These are phyloP conservation scores for Amiota communis DNA, from an alignment of 2,888 invertebrate genomes.

Conservation along the genomic window DNA sequence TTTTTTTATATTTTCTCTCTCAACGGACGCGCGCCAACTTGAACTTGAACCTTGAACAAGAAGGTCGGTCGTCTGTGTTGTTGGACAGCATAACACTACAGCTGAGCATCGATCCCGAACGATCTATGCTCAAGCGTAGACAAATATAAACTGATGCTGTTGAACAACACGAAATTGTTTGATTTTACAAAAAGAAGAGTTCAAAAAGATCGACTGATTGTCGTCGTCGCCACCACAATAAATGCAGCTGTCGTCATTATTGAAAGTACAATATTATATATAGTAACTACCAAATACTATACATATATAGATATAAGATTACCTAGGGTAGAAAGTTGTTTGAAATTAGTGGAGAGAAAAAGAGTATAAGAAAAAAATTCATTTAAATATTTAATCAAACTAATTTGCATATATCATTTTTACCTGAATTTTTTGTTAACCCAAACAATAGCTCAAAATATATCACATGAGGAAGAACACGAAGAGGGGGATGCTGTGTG, in stretches of 20 bases:
- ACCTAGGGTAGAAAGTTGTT: slow-evolving; percentile 13
- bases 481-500: slow-evolving; percentile 20
- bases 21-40: slow-evolving; percentile 8
- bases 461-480: slow-evolving; percentile 11
- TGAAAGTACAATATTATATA: neutral
- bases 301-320: slow-evolving; percentile 2
- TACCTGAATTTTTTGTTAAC: slow-evolving; percentile 63
- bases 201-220: slow-evolving; percentile 57
- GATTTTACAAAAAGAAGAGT: slow-evolving; percentile 40
- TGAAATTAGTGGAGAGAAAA: no score
- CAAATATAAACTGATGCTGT: slow-evolving; percentile 2
- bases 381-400: slow-evolving; percentile 66
- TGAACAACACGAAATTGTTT: slow-evolving; percentile 2
- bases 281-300: no score
- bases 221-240: slow-evolving; percentile 38
- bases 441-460: slow-evolving; percentile 38
- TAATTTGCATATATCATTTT: slow-evolving; percentile 61
- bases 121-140: neutral
- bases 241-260: slow-evolving; percentile 54
- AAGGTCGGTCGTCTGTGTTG: neutral
- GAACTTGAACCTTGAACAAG: neutral
- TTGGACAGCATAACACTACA: no score
- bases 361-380: slow-evolving; percentile 27
- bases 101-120: no score
- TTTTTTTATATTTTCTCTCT: neutral